Percentiles rank a stretch among this genome's conserved stretches.
These are phyloP conservation scores for Nemoura dubitans DNA, from an alignment of 2,888 invertebrate genomes.

Conservation along the genomic window DNA sequence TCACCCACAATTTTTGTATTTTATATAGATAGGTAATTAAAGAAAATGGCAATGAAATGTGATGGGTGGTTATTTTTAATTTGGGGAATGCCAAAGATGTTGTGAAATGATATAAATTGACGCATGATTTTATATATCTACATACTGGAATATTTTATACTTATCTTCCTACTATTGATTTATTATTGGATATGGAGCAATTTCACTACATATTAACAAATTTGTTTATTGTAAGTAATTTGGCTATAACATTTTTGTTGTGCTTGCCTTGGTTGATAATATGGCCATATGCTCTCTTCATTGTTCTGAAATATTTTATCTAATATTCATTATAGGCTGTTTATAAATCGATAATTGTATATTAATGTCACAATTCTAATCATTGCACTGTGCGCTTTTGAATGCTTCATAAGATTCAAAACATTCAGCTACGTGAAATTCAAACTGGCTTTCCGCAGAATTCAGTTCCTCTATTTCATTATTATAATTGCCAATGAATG, in stretches of 20 bases:
- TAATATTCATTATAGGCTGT: conserved; percentile 17
- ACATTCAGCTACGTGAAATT: not conserved
- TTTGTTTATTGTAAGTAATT: not conserved
- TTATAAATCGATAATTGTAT: conserved; percentile 27
- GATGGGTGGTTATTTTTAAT: conserved; percentile 31
- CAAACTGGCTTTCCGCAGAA: not conserved
- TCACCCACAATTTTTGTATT: conserved; percentile 19
- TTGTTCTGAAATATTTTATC: not conserved
- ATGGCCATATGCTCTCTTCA: not conserved
- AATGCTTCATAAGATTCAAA: not conserved
- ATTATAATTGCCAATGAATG: not conserved
- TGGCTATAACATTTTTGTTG: conserved; percentile 1
- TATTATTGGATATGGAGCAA: conserved; percentile 28
- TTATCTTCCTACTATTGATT: conserved; percentile 15
- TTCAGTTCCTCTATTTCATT: not conserved
- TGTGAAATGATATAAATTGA: conserved; percentile 31
- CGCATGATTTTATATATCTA: conserved; percentile 23
- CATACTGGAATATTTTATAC: conserved; percentile 13
- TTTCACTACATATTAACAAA: conserved; percentile 26
- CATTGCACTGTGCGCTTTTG: conserved; percentile 1
- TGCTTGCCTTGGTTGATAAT: conserved; percentile 28
- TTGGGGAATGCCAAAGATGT: conserved; percentile 41
- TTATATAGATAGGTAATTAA: not conserved
- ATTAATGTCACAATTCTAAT: conserved; percentile 24
- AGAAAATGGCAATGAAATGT: conserved; percentile 4